Conservation (phyloP, 2,888 invertebrate species). For the Nemapogon koenigi region DNA sequence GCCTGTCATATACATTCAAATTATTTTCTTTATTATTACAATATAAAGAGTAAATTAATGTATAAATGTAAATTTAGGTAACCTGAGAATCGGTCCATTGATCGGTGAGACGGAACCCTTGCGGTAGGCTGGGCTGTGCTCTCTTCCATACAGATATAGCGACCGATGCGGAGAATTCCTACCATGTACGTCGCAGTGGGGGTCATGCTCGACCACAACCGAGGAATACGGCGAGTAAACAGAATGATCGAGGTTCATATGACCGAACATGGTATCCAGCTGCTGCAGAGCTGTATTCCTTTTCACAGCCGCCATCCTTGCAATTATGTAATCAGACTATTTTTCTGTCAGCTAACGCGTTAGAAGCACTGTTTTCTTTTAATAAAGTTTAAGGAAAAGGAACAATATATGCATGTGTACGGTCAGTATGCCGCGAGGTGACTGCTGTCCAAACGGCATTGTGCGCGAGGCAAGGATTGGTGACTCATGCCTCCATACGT, state of each 20-base stretch:
- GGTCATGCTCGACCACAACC: slow-evolving; percentile 63
- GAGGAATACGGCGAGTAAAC: slow-evolving; percentile 43
- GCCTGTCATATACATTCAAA: slow-evolving; percentile 33
- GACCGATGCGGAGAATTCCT: slow-evolving; percentile 38
- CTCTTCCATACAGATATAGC: slow-evolving; percentile 46
- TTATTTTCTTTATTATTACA: slow-evolving; percentile 14
- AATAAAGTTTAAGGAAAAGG: slow-evolving; percentile 4
- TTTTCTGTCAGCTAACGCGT: no score
- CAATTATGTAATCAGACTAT: no score
- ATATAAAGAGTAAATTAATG: not conserved
- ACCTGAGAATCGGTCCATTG: slow-evolving; percentile 55
- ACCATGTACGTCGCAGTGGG: slow-evolving; percentile 77
- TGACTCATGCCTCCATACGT: slow-evolving; percentile 41
- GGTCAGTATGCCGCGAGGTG: slow-evolving; percentile 56
- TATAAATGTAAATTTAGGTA: slow-evolving; percentile 10
- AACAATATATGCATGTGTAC: slow-evolving; percentile 32
- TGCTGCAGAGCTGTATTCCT: slow-evolving; percentile 73
- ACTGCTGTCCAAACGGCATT: slow-evolving; percentile 55
- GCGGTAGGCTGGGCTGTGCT: slow-evolving; percentile 62
- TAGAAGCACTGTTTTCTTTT: no score
- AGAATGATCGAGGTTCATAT: slow-evolving; percentile 66
- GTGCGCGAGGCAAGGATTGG: slow-evolving; percentile 50
- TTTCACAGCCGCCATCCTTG: slow-evolving; percentile 59
- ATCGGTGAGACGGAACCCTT: slow-evolving; percentile 60
- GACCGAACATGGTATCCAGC: slow-evolving; percentile 75